Evolutionary conservation across 2,888 invertebrate genomes (phyloP), one percentile per base, ranked within the genome.

Genomic region (Pristionchus arcanus): DNA sequence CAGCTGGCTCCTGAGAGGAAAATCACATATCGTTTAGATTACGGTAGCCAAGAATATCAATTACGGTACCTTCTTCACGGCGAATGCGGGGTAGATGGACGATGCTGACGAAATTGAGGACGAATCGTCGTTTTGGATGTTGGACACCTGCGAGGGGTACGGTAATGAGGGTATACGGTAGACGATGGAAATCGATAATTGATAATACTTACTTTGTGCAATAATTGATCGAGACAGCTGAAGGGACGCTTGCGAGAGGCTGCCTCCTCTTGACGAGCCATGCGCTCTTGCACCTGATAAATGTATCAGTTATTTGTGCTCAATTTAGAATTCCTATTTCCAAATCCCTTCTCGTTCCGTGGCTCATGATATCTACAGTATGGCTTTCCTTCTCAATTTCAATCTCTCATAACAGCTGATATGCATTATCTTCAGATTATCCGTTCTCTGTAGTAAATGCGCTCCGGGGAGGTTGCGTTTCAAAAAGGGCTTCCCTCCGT

Each of bases 171-270:
- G 92, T 91, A 34, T 92, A 92, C 28, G 92, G 92, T 63, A 34
- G 71, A 4, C 4, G 34, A 31, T 34, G 31, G 34, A 31, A 34
- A 71, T 34, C 71, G 31, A 34, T 71, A 71, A 71, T 37, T 31
- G 71, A n/a, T n/a, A n/a, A n/a, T 91, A 37, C 92, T 91, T 13
- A 93, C 93, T 84, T 92, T 93, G 9, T 93, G 93, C 37, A 94
- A 90, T 25, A 94, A 86, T 13, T 93, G 91, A 90, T 94, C 93
- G 3, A 94, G 92, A 49, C 92, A 93, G 68, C 90, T 28, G 59
- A 66, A 88, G 19, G 88, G 55, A 15, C 77, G 28, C 90, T 87
- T 34, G 25, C 86, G 25, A 63, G 81, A 37, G 25, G 90, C 37
- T 2, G 87, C 88, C 28, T 90, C 90, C 19, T 83, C 87, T 31